Percentiles rank a stretch among this genome's conserved stretches.
Evolutionary conservation across 2,113 vertebrate genomes (phyloP).

Genomic region (Phocoena sinus): DNA sequence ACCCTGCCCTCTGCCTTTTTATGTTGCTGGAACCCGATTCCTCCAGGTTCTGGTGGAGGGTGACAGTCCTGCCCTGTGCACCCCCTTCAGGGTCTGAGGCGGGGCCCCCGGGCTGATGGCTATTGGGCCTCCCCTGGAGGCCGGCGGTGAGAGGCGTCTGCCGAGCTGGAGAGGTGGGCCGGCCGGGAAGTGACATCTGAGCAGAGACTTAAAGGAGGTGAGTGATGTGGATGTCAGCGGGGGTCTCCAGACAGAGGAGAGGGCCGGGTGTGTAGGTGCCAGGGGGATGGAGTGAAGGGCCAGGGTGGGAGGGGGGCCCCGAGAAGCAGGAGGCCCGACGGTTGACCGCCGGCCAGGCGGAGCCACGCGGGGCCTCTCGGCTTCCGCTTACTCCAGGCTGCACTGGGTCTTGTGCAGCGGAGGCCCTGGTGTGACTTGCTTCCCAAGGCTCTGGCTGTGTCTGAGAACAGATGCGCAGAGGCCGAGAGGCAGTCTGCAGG

Average conservation of each 20-base stretch:
- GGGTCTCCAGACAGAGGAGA: not conserved
- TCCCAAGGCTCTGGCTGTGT: too few relatives aligned
- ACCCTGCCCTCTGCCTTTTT: not conserved
- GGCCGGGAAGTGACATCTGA: not conserved
- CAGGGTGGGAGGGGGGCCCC: accelerated
- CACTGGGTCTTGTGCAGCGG: not conserved
- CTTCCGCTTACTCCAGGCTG: too few relatives aligned
- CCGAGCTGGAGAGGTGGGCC: not conserved
- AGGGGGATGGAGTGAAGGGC: not conserved
- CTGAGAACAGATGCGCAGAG: not conserved
- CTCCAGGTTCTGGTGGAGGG: not conserved
- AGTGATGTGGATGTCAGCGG: accelerated
- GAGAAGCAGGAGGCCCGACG: not conserved
- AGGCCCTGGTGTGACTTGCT: not conserved
- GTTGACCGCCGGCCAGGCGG: accelerated
- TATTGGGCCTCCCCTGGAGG: not conserved
- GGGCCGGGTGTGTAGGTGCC: accelerated
- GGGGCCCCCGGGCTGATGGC: too few relatives aligned
- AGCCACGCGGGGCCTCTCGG: not conserved
- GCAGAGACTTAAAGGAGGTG: not conserved
- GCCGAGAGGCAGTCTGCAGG: accelerated
- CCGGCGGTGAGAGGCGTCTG: not conserved
- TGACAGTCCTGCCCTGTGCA: too few relatives aligned
- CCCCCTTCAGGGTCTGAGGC: too few relatives aligned
- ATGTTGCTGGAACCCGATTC: not conserved